These are phyloP conservation scores for Tokudaia muenninki DNA, from an alignment of 2,797 vertebrate species.

Conservation along the genomic window DNA sequence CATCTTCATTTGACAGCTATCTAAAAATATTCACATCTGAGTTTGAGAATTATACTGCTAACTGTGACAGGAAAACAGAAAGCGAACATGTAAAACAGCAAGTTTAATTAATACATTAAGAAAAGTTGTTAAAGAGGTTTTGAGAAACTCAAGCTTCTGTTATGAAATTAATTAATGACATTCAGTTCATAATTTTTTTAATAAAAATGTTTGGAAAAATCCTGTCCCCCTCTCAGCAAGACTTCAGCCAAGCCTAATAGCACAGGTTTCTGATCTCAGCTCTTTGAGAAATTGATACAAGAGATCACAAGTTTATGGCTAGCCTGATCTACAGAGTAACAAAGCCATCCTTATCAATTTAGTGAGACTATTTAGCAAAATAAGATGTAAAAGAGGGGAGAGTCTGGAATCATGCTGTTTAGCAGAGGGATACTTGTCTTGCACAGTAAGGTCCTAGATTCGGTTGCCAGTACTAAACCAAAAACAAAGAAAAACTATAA, in stretches of 20 bases:
- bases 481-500: background rate
- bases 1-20: background rate
- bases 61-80: constrained; percentile 61
- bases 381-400: background rate
- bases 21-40: constrained; percentile 66
- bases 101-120: constrained; percentile 63
- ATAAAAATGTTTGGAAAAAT: constrained; percentile 45
- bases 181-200: constrained; percentile 14
- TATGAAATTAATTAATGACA: constrained; percentile 72
- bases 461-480: background rate
- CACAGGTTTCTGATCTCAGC: background rate
- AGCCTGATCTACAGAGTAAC: background rate
- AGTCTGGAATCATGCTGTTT: no score
- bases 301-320: background rate
- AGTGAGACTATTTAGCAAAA: background rate
- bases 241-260: background rate
- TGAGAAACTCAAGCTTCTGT: constrained; percentile 57
- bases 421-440: background rate
- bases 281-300: background rate
- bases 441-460: background rate
- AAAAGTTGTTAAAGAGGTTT: constrained; percentile 64
- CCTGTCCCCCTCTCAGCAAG: background rate
- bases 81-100: constrained; percentile 54
- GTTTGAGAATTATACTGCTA: constrained; percentile 13
- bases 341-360: background rate